Percentiles rank a stretch among this genome's conserved stretches.
These are phyloP conservation scores for Proterorhinus semilunaris DNA, from an alignment of 2,113 vertebrate species.

Conservation along the genomic window DNA sequence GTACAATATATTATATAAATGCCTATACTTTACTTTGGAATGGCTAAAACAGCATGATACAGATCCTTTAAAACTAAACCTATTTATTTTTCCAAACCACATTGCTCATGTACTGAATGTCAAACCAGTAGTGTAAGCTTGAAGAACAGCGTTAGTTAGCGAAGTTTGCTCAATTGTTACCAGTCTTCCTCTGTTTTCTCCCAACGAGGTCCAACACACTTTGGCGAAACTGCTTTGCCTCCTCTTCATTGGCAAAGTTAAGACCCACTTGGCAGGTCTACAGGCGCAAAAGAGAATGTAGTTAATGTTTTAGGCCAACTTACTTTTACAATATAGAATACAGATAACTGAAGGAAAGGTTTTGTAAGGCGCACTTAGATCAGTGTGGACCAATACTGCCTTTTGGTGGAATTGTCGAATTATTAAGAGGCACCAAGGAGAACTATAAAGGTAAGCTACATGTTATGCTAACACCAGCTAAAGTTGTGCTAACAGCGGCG, in stretches of 20 bases:
- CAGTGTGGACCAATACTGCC: too few relatives aligned
- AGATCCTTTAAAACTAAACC: background rate
- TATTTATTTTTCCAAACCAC: too few relatives aligned
- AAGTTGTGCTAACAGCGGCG: too few relatives aligned
- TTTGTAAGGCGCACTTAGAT: too few relatives aligned
- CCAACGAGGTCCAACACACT: slow-evolving; percentile 78
- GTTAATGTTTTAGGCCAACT: background rate
- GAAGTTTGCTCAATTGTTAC: slow-evolving; percentile 63
- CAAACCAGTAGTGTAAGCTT: slow-evolving; percentile 1
- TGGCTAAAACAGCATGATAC: too few relatives aligned
- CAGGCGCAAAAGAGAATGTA: background rate
- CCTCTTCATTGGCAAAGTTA: slow-evolving; percentile 96
- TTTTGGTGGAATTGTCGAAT: background rate
- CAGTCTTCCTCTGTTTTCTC: slow-evolving; percentile 87
- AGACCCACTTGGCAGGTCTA: slow-evolving; percentile 93
- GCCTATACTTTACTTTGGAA: too few relatives aligned
- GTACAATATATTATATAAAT: too few relatives aligned
- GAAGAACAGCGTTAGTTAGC: too few relatives aligned
- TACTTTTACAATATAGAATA: too few relatives aligned
- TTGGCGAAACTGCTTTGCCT: slow-evolving; percentile 86
- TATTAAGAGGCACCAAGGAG: too few relatives aligned
- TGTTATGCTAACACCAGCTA: too few relatives aligned
- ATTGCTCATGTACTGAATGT: background rate
- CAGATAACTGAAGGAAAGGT: background rate
- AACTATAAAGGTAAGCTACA: too few relatives aligned